phyloP scores from a whole-genome alignment of 2,888 invertebrate genomes.

The Ectemnius cavifrons region DNA sequence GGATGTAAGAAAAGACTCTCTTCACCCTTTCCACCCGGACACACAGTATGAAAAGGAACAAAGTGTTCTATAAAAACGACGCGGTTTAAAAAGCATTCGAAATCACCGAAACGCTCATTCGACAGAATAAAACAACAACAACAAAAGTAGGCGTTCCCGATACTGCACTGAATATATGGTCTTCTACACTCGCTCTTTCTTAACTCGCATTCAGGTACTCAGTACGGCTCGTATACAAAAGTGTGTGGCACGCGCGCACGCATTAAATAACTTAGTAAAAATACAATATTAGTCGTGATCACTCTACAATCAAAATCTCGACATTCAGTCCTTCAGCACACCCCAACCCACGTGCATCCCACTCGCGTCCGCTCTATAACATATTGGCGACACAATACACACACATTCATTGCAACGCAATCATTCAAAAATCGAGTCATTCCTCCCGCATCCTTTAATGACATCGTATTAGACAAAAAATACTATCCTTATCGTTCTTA shows the following conservation, averaged over 20 bases:
- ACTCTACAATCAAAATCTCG: constrained; percentile 52
- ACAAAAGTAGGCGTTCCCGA: constrained; percentile 28
- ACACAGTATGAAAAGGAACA: neutral
- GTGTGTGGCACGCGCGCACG: constrained; percentile 48
- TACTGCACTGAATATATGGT: constrained; percentile 29
- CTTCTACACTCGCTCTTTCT: constrained; percentile 30
- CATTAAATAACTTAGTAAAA: constrained; percentile 72
- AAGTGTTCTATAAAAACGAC: neutral
- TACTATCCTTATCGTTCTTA: constrained; percentile 66
- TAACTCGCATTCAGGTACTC: constrained; percentile 4
- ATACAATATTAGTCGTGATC: constrained; percentile 65
- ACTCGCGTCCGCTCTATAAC: neutral
- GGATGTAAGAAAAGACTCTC: too few relatives aligned
- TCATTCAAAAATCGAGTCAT: neutral
- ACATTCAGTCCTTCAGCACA: neutral
- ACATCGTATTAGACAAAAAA: constrained; percentile 58
- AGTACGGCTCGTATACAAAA: constrained; percentile 53
- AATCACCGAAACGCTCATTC: too few relatives aligned
- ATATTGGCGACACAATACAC: too few relatives aligned
- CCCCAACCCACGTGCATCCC: neutral
- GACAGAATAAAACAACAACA: neutral
- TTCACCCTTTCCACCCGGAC: too few relatives aligned
- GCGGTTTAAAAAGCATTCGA: neutral
- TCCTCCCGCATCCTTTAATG: constrained; percentile 41
- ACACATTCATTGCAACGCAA: too few relatives aligned